These are phyloP conservation scores for Allobates femoralis DNA, from an alignment of 2,797 vertebrate species.

Conservation along the genomic window DNA sequence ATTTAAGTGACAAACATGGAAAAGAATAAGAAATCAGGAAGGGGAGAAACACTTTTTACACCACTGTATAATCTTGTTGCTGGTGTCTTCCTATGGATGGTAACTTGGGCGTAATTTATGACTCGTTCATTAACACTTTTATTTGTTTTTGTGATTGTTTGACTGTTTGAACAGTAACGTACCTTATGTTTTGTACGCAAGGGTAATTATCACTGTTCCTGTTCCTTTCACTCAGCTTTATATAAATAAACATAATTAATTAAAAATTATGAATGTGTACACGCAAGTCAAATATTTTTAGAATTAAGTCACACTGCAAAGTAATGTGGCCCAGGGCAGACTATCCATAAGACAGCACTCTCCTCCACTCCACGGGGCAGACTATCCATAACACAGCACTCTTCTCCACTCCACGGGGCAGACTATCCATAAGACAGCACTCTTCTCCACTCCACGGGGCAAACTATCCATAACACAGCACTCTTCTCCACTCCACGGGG, in stretches of 20 bases:
- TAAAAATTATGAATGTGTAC: neutral
- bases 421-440: no score
- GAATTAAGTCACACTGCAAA: neutral
- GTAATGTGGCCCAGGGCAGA: no score
- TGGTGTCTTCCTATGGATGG: neutral
- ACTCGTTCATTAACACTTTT: neutral
- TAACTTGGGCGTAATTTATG: neutral
- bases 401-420: no score
- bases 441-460: no score
- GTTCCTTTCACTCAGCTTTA: constrained; percentile 12
- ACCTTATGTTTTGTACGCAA: neutral
- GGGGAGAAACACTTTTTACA: no score
- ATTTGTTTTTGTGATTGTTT: constrained; percentile 1
- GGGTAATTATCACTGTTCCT: neutral
- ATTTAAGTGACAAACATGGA: no score
- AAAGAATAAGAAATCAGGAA: no score
- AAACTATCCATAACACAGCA: no score
- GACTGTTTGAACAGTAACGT: neutral
- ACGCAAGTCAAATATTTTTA: neutral
- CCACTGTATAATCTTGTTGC: neutral
- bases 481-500: no score
- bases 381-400: no score
- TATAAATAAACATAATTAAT: constrained; percentile 6
- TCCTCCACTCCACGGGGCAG: neutral
- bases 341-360: neutral